phyloP scores from a whole-genome alignment of 2,888 invertebrate genomes.

The Drosophila affinis region DNA sequence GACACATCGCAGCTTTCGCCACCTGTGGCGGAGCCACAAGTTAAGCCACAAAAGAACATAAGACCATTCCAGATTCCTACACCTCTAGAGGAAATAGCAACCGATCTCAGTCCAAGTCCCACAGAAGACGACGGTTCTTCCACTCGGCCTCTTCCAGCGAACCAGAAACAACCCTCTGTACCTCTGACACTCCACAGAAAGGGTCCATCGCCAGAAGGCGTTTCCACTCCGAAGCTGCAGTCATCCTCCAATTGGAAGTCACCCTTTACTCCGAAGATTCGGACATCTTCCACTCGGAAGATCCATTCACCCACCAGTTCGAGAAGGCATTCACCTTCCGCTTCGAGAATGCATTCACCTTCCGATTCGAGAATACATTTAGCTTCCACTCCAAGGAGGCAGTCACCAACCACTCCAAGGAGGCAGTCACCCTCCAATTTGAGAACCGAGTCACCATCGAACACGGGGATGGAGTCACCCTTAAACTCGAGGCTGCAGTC shows the following conservation, averaged over 20 bases:
- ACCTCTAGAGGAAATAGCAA: background rate
- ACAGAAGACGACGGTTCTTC: background rate
- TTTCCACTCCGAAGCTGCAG: slow-evolving; percentile 1
- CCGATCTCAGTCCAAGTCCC: background rate
- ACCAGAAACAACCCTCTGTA: slow-evolving; percentile 6
- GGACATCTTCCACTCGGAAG: background rate
- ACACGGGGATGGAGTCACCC: background rate
- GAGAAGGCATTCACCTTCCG: background rate
- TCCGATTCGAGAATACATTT: background rate
- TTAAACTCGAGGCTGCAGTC: background rate
- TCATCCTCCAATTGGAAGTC: background rate
- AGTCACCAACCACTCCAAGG: too few relatives aligned
- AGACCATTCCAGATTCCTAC: background rate
- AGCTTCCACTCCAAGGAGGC: background rate
- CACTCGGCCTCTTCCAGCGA: background rate
- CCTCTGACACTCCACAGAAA: background rate
- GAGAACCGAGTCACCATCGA: background rate
- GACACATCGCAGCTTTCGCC: background rate
- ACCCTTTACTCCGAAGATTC: background rate
- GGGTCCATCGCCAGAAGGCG: background rate
- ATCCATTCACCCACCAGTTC: background rate
- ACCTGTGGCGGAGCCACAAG: background rate
- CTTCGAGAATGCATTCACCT: background rate
- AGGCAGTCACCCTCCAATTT: background rate
- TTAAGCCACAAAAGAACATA: background rate